These are phyloP conservation scores for Tolypeutes matacus DNA, from an alignment of 2,797 vertebrate genomes.

Conservation along the genomic window DNA sequence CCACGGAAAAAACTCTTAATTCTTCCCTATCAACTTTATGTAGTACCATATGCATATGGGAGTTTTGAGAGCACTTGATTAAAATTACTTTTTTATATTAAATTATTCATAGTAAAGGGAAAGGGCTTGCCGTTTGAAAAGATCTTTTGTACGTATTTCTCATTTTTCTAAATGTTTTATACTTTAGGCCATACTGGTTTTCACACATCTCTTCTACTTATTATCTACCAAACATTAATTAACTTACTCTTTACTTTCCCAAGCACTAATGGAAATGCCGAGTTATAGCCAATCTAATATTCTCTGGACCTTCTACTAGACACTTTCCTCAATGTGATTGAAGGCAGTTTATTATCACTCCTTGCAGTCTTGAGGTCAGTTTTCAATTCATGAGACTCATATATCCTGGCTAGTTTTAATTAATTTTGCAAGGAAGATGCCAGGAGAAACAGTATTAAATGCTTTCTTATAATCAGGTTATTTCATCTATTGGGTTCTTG, in stretches of 20 bases:
- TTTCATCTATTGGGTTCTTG: conserved; percentile 80
- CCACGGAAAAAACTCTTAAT: conserved; percentile 14
- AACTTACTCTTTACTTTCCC: conserved; percentile 74
- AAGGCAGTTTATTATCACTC: conserved; percentile 82
- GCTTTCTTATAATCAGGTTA: conserved; percentile 81
- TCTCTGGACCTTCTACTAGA: conserved; percentile 71
- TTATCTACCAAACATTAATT: conserved; percentile 78
- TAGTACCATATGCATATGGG: neutral
- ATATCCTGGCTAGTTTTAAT: conserved; percentile 84
- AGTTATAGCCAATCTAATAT: conserved; percentile 79
- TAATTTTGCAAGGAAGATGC: conserved; percentile 86
- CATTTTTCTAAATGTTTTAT: conserved; percentile 53
- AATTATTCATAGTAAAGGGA: conserved; percentile 45
- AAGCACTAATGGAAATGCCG: conserved; percentile 74
- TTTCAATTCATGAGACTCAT: conserved; percentile 84
- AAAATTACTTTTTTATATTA: conserved; percentile 64
- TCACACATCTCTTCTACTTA: conserved; percentile 64
- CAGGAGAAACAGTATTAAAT: conserved; percentile 81
- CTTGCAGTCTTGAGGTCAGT: conserved; percentile 80
- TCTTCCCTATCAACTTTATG: conserved; percentile 28
- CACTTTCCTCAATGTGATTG: conserved; percentile 82
- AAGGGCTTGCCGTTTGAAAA: conserved; percentile 32
- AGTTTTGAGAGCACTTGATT: conserved; percentile 22
- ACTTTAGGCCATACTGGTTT: conserved; percentile 62
- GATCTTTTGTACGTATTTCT: conserved; percentile 17